Conservation (phyloP, 2,888 invertebrate species). For the Calameuta pallipes region DNA sequence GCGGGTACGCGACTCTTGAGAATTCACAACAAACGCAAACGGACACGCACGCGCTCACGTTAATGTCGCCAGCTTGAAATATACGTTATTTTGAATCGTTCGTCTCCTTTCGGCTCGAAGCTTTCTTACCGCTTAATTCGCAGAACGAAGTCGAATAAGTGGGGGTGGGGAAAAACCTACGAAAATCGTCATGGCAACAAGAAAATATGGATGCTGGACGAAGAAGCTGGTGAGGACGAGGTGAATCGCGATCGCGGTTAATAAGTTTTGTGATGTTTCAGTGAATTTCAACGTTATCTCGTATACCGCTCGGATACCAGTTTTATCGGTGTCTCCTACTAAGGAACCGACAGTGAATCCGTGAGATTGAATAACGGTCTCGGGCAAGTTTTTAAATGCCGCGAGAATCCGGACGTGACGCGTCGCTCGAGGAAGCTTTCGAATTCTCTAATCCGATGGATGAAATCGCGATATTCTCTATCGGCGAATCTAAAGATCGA, state of each 20-base stretch:
- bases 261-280: not conserved
- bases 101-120: not conserved
- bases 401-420: not conserved
- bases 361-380: not conserved
- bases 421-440: not conserved
- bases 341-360: not conserved
- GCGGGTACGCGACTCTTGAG: not conserved
- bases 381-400: not conserved
- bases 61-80: not conserved
- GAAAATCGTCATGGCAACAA: not conserved
- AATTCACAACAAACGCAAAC: not conserved
- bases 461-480: not conserved
- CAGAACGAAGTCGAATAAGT: not conserved
- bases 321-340: not conserved
- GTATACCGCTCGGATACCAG: not conserved
- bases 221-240: not conserved
- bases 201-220: not conserved
- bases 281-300: not conserved
- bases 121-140: not conserved
- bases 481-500: not conserved
- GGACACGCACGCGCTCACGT: not conserved
- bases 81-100: not conserved
- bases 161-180: not conserved
- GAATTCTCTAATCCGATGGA: not conserved
- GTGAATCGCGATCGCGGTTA: not conserved